Percentiles rank a stretch among this genome's conserved stretches.
Conservation (phyloP, 2,113 vertebrate genomes). For the Mohoua ochrocephala region DNA sequence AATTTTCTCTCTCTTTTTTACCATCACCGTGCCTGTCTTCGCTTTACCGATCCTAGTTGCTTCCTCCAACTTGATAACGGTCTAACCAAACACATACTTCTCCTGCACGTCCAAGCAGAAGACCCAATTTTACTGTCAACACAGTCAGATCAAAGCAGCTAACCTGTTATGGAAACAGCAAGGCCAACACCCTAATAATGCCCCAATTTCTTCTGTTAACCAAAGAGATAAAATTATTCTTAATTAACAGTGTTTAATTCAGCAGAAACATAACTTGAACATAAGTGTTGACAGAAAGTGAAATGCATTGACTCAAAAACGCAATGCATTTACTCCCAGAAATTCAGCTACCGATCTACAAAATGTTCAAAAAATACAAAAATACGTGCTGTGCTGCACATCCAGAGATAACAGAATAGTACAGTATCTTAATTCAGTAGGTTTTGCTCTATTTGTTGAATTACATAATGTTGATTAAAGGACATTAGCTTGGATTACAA, state of each 20-base stretch:
- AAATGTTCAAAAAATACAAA: neutral
- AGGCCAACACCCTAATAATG: constrained; percentile 9
- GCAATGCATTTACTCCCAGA: neutral
- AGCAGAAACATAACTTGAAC: neutral
- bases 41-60: neutral
- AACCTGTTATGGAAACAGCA: neutral
- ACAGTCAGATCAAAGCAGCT: constrained; percentile 2
- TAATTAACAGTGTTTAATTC: neutral
- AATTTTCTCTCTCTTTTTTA: neutral
- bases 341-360: neutral
- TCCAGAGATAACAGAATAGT: neutral
- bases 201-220: neutral
- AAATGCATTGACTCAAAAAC: neutral
- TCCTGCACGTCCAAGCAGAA: constrained; percentile 14
- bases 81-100: neutral
- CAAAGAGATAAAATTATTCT: neutral
- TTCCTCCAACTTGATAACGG: neutral
- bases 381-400: neutral
- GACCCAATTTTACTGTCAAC: constrained; percentile 21
- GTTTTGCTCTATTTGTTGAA: neutral
- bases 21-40: neutral
- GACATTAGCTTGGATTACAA: neutral
- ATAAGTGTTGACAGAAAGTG: neutral
- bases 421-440: neutral
- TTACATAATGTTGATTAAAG: neutral